These are phyloP conservation scores for Myotis lucifugus DNA, from an alignment of 2,113 vertebrate genomes.

Conservation along the genomic window DNA sequence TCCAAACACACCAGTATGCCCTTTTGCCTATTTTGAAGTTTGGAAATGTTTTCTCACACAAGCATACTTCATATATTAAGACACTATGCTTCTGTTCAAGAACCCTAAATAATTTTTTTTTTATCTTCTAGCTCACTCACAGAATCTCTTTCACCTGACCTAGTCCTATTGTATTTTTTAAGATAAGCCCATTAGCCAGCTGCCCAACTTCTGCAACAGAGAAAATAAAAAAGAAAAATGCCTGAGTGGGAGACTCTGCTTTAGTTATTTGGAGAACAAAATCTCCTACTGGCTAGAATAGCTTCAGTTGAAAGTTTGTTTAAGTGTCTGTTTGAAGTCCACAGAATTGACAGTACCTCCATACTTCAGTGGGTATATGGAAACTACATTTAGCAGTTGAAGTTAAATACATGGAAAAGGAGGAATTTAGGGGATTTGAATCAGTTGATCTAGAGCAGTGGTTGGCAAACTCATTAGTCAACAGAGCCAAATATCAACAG, in stretches of 20 bases:
- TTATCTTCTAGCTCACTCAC: background rate
- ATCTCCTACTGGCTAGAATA: background rate
- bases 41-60: background rate
- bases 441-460: background rate
- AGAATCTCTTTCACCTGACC: background rate
- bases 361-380: background rate
- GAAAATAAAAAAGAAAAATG: background rate
- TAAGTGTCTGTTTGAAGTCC: background rate
- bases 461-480: too few species aligned
- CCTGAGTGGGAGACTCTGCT: background rate
- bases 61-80: background rate
- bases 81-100: background rate
- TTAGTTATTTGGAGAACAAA: background rate
- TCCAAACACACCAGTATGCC: background rate
- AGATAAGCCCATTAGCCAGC: background rate
- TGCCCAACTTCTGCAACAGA: background rate
- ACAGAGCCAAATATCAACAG: too few species aligned
- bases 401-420: background rate
- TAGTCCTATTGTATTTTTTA: background rate
- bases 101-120: conserved; percentile 6
- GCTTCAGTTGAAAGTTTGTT: background rate
- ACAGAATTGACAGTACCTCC: background rate
- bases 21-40: background rate
- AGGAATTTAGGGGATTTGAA: background rate
- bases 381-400: background rate